These are phyloP conservation scores for Lasioglossum baleicum DNA, from an alignment of 1,140 invertebrate genomes.

Conservation along the genomic window DNA sequence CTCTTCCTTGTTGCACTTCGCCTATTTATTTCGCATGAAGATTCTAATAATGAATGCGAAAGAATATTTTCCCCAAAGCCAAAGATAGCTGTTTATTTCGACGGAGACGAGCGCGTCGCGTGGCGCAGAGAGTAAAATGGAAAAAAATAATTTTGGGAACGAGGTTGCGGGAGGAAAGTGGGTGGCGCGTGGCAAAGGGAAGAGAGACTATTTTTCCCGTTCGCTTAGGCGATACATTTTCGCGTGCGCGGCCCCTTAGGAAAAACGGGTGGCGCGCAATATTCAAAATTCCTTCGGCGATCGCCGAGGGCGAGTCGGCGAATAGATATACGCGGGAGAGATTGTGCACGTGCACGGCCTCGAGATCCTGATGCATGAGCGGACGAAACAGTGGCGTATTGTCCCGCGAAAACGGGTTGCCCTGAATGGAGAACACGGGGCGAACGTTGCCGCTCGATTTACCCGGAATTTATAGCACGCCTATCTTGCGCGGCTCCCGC, in stretches of 20 bases:
- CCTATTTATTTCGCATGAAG: too few species aligned
- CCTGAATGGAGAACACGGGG: constrained; percentile 11
- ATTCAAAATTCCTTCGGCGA: constrained; percentile 43
- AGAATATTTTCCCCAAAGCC: too few species aligned
- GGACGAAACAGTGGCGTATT: constrained; percentile 17
- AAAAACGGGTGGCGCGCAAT: constrained; percentile 40
- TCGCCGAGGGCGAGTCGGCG: constrained; percentile 18
- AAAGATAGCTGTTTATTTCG: too few species aligned
- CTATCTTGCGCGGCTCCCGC: neutral
- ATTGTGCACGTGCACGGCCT: constrained; percentile 35
- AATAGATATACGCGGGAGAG: constrained; percentile 2
- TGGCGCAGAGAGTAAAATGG: too few species aligned
- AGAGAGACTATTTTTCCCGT: neutral
- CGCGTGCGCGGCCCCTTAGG: neutral
- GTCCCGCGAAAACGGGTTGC: constrained; percentile 4
- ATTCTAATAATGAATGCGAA: too few species aligned
- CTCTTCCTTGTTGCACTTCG: too few species aligned
- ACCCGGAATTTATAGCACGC: constrained; percentile 28
- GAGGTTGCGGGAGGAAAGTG: too few species aligned
- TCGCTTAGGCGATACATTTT: neutral
- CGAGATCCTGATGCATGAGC: neutral
- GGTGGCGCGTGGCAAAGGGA: neutral
- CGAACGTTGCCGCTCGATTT: constrained; percentile 39
- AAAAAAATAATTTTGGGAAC: too few species aligned
- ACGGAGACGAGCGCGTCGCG: too few species aligned